Evolutionary conservation across 2,113 vertebrate genomes (phyloP).

Genomic region (Turdus rufiventris): DNA sequence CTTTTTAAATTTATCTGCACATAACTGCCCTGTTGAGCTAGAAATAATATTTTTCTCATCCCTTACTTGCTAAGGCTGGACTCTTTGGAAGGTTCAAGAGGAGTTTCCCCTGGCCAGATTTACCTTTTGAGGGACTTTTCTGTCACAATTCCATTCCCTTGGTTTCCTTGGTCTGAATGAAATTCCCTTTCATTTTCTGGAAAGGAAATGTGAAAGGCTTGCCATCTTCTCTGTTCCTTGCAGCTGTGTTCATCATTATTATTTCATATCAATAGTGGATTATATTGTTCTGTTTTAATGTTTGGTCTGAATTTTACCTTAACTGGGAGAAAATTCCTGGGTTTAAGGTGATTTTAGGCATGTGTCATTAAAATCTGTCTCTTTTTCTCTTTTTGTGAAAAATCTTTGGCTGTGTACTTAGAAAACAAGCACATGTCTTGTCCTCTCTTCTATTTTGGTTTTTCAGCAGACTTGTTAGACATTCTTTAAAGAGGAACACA

Average conservation of each 20-base stretch:
- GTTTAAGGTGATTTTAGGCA: not conserved
- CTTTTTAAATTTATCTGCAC: not conserved
- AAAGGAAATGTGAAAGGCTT: fast-evolving
- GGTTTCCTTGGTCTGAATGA: not conserved
- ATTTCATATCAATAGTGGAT: not conserved
- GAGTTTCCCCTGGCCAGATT: not conserved
- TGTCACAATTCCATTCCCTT: not conserved
- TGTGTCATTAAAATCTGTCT: fast-evolving
- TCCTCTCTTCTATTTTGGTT: conserved; percentile 79
- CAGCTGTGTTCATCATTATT: not conserved
- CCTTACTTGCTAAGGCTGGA: not conserved
- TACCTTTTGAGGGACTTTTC: not conserved
- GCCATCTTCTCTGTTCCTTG: not conserved
- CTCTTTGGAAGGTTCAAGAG: not conserved
- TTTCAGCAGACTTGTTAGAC: conserved; percentile 81
- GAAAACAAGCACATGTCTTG: conserved; percentile 73
- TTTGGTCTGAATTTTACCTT: not conserved
- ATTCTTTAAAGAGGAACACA: conserved; percentile 79
- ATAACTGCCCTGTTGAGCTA: not conserved
- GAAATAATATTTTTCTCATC: not conserved
- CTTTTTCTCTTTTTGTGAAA: conserved; percentile 75
- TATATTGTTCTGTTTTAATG: not conserved
- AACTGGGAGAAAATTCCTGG: not conserved
- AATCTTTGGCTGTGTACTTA: conserved; percentile 78
- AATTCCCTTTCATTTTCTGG: not conserved